Evolutionary conservation across 2,797 vertebrate species (phyloP), one percentile per base, ranked within the genome.

Genomic region (Phalloptychus januarius): DNA sequence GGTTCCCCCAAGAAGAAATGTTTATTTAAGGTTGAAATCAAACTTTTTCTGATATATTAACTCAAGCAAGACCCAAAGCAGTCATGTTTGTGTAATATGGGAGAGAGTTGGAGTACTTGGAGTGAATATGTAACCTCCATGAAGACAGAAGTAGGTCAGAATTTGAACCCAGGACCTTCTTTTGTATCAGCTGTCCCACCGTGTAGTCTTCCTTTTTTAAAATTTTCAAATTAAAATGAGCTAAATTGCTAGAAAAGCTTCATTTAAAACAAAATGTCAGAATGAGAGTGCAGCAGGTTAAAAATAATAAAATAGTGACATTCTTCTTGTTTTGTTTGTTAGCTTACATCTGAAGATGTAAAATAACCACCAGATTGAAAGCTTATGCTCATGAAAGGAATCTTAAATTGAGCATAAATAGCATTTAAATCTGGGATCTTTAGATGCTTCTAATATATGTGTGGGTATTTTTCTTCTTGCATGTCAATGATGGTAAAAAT

Each of bases 401-500:
- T 25, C 72, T 73, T 83, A 71, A 80, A 46, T 45, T 61, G 70
- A 33, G 69, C 75, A 70, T 42, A 77, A 81, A 78, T 23, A 18
- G 13, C 25, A 45, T 79, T 70, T 25, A 82, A 79, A 74, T 38
- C 20, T 7, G 18, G 52, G 6, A 45, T 76, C 78, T 77, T 28
- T 1, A 71, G 76, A 80, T 72, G 48, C 8, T 76, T 72, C 79
- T 75, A 75, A 69, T 75, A 50, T 33, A 40, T 38, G 10, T 42
- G 71, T 71, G 77, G 79, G 70, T 65, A 78, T 28, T 83, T 13
- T 81, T 74, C 79, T 69, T 72, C 80, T 71, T 79, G 70, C 73
- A 76, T 52, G 58, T 80, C 72, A 80, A 70, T 23, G 36, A 52
- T 2, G 25, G 7, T 48, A 36, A 15, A 63, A 72, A 31, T 65